Evolutionary conservation across 2,797 vertebrate genomes (phyloP), one percentile per base, ranked within the genome.

Genomic region (Morus bassanus): DNA sequence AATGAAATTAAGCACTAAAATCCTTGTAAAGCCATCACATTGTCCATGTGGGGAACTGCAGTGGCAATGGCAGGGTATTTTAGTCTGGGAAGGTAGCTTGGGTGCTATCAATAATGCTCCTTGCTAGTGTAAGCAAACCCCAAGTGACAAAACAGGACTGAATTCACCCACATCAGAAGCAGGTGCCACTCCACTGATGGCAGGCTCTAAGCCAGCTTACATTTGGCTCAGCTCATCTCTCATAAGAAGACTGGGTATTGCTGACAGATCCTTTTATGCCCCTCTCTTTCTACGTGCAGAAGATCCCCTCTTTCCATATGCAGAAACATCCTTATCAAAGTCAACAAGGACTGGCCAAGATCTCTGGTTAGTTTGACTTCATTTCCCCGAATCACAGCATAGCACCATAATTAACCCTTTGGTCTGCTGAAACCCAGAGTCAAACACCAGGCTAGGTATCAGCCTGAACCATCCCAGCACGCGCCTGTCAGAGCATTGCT

Each of bases 391-490:
- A 45, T 41, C 37, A 46, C 28, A 45, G 6, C 13, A 18, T 11
- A 70, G 39, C 16, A 80, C 6, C 22, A 22, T 9, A n/a, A 80
- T 57, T 59, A 85, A 75, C 30, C 43, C 46, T 72, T 80, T 8
- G 7, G 1, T 57, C 5, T 89, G 48, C 45, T 72, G 37, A 57
- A 81, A 67, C 31, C 19, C 15, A 1, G 30, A 76, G 54, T 35
- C 53, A 5, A 27, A 9, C 22, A 48, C 19, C 0, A 2, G 50
- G 37, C 48, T 77, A 0, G 0, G 5, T 39, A 22, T 25, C 27
- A 61, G 19, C 27, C 75, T 5, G 6, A 35, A 19, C 9, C 46
- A 30, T 24, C 51, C 10, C 75, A 61, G 82, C n/a, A 80, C 67
- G 48, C 0, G 0, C n/a, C 41, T 28, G 16, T 13, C 4, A 3